Conservation (phyloP, 1,140 invertebrate genomes). For the Caenorhabditis inopinata region DNA sequence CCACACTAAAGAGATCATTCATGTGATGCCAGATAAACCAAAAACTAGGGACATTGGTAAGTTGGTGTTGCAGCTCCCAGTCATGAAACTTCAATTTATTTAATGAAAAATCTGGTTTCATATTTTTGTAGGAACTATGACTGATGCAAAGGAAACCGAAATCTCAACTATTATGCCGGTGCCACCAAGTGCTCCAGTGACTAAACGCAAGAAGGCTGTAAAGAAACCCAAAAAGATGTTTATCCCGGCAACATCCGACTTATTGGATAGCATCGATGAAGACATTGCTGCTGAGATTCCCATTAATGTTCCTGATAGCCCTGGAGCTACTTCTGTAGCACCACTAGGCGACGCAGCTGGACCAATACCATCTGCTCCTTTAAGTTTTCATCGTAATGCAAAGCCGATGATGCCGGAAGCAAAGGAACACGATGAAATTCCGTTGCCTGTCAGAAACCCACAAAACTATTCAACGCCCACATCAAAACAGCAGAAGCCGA, state of each 20-base stretch:
- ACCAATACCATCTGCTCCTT: neutral
- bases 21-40: neutral
- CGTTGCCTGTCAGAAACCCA: neutral
- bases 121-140: neutral
- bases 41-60: neutral
- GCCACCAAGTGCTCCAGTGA: neutral
- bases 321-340: neutral
- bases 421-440: neutral
- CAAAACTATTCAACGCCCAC: neutral
- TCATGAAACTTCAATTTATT: too few relatives aligned
- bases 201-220: constrained; percentile 6
- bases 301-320: constrained; percentile 18
- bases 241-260: constrained; percentile 9
- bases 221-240: constrained; percentile 21
- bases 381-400: constrained; percentile 24
- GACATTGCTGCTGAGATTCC: constrained; percentile 22
- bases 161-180: neutral
- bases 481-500: neutral
- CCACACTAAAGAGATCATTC: constrained; percentile 30
- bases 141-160: neutral
- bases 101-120: too few relatives aligned
- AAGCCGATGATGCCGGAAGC: constrained; percentile 25
- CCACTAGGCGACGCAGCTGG: neutral
- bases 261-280: constrained; percentile 15
- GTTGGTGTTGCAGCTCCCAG: neutral